Conservation (phyloP, 92 coral and sea anemone genomes). For the Phenganax marumi region DNA sequence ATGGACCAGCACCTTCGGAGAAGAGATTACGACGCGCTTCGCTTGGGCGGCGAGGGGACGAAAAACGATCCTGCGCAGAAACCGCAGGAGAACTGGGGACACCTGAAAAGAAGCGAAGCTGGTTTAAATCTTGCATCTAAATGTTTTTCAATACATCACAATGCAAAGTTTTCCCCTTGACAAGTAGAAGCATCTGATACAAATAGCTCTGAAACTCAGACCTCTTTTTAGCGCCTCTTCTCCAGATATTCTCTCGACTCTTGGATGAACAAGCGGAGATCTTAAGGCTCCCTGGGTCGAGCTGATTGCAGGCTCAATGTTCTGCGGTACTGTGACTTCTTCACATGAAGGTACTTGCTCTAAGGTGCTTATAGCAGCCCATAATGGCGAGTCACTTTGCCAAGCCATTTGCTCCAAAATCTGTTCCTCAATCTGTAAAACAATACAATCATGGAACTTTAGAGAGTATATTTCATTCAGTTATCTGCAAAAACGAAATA, state of each 20-base stretch:
- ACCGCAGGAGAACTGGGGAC: conserved; percentile 55
- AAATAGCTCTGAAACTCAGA: not conserved
- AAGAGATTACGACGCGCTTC: conserved; percentile 84
- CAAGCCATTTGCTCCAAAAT: conserved; percentile 87
- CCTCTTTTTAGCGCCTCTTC: conserved; percentile 64
- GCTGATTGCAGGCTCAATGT: conserved; percentile 60
- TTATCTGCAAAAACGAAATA: not conserved
- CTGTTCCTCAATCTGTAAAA: conserved; percentile 85
- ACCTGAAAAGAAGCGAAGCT: conserved; percentile 1
- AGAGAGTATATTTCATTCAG: not conserved
- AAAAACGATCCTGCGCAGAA: conserved; percentile 69
- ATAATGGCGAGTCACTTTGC: conserved; percentile 85
- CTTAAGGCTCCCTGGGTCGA: conserved; percentile 72
- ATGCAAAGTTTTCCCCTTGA: no score
- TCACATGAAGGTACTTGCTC: conserved; percentile 95
- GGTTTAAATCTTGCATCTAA: no score
- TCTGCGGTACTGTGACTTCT: conserved; percentile 82
- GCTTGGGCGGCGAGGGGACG: conserved; percentile 69
- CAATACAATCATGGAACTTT: not conserved
- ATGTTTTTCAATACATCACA: no score
- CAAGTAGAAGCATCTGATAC: not conserved
- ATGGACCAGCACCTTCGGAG: conserved; percentile 17
- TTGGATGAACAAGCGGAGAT: conserved; percentile 90
- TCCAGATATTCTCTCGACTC: conserved; percentile 92
- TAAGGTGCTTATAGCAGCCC: conserved; percentile 74